Evolutionary conservation across 2,888 invertebrate species (phyloP).

Genomic region (Cerastis leucographa): DNA sequence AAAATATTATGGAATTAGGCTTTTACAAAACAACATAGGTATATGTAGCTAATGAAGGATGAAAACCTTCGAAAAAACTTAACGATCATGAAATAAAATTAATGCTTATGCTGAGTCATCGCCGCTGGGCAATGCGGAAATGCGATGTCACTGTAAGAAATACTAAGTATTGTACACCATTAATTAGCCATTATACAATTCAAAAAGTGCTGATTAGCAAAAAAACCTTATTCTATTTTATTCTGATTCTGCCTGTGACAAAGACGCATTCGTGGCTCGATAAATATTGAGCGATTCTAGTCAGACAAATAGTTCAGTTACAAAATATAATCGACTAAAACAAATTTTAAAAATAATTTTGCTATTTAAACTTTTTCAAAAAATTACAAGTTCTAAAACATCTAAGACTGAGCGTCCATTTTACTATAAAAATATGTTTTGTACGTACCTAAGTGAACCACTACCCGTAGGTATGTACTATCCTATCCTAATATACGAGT

Average conservation of each 20-base stretch:
- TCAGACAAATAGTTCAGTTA: not conserved
- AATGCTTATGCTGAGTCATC: not conserved
- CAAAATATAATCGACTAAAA: conserved; percentile 18
- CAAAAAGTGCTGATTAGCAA: conserved; percentile 12
- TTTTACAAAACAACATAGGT: not conserved
- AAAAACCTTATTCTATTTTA: conserved; percentile 1
- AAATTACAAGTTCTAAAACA: conserved; percentile 37
- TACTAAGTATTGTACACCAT: conserved; percentile 27
- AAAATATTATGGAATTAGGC: conserved; percentile 13
- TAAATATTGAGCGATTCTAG: not conserved
- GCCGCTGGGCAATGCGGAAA: conserved; percentile 7
- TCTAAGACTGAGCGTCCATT: conserved; percentile 57
- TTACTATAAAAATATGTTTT: conserved; percentile 70
- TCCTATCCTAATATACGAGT: conserved; percentile 56
- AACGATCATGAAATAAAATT: not conserved
- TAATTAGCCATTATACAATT: conserved; percentile 23
- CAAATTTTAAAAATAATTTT: conserved; percentile 16
- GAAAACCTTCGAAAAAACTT: not conserved
- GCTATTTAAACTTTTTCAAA: conserved; percentile 39
- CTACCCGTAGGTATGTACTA: conserved; percentile 41
- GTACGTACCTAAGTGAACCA: conserved; percentile 40
- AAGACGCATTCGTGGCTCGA: not conserved
- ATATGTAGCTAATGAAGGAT: not conserved
- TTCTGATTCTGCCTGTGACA: not conserved
- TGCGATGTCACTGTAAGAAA: not conserved